phyloP scores from a whole-genome alignment of 2,888 invertebrate genomes.

The Acleris emargana region DNA sequence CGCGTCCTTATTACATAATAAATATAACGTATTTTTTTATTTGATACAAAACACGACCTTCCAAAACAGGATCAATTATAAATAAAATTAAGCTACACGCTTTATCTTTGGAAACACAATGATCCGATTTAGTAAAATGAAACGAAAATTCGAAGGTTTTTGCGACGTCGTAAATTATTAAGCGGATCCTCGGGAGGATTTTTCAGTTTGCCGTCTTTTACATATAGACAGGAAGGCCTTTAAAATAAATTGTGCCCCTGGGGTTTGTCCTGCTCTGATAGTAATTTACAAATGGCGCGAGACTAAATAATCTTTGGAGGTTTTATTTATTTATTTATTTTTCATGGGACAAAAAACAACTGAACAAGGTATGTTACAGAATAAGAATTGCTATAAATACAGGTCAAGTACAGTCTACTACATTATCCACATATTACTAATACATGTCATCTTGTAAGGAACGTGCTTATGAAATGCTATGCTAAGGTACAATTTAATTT shows the following conservation, averaged over 20 bases:
- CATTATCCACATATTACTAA: no score
- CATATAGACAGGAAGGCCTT: slow-evolving; percentile 60
- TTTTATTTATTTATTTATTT: no score
- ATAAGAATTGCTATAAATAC: no score
- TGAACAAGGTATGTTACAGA: no score
- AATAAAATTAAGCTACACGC: slow-evolving; percentile 30
- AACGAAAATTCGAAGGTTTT: slow-evolving; percentile 45
- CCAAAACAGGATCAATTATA: slow-evolving; percentile 11
- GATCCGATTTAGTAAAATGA: slow-evolving; percentile 34
- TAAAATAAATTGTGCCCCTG: slow-evolving; percentile 65
- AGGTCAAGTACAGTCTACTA: no score
- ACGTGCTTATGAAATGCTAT: no score
- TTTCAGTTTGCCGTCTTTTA: slow-evolving; percentile 63
- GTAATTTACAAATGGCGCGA: slow-evolving; percentile 56
- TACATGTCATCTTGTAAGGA: no score
- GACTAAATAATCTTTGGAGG: slow-evolving; percentile 44
- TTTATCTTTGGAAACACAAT: slow-evolving; percentile 33
- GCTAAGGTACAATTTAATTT: no score
- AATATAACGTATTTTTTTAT: no score
- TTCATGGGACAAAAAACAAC: no score
- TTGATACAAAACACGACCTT: no score
- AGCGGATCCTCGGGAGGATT: slow-evolving; percentile 57
- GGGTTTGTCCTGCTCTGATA: slow-evolving; percentile 59
- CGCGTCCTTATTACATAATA: neutral
- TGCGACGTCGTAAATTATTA: slow-evolving; percentile 62